Evolutionary conservation across 2,113 vertebrate species (phyloP), one percentile per base, ranked within the genome.

Genomic region (Hystrix cristata): DNA sequence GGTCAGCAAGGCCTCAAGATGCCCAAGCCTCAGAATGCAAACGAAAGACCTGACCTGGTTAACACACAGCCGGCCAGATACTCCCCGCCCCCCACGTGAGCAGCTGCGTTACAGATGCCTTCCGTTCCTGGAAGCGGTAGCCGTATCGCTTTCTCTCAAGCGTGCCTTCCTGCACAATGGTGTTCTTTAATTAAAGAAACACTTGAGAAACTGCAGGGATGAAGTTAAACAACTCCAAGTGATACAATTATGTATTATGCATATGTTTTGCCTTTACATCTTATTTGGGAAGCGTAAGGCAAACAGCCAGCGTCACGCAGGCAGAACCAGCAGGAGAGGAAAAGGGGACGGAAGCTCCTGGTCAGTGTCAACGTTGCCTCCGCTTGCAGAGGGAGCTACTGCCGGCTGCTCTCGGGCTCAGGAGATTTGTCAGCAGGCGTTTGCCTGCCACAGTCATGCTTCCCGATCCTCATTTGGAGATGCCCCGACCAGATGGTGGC

Each of bases 281-380:
- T 67, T 86, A 71, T 74, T 87, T 67, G 81, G 76, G 85, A 88
- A 93, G 84, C 57, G 23, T 31, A 59, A 81, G 86, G 67, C 78
- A 11, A 48, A 51, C 43, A 67, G 69, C 53, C 1, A 34, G 53
- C 0, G 60, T 57, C 74, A 8, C 2, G 0, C 27, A 79, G 82
- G 57, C 29, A 7, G 59, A 95, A 18, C 72, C 53, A 72, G 88
- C 16, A 59, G 57, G 51, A 46, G n/a, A 21, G 25, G 7, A 15
- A 51, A 10, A 29, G n/a, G 55, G 10, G 29, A 34, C 21, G 82
- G 43, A 31, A 9, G 27, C 46, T 27, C 19, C 51, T 64, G 0
- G 0, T n/a, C 31, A 14, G 0, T 3, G 1, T 51, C 27, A 13
- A 0, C 0, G 2, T 21, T 1, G 1, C n/a, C 19, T 55, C 69